Evolutionary conservation across 2,113 vertebrate genomes (phyloP), one percentile per base, ranked within the genome.

Genomic region (Isurus oxyrinchus): DNA sequence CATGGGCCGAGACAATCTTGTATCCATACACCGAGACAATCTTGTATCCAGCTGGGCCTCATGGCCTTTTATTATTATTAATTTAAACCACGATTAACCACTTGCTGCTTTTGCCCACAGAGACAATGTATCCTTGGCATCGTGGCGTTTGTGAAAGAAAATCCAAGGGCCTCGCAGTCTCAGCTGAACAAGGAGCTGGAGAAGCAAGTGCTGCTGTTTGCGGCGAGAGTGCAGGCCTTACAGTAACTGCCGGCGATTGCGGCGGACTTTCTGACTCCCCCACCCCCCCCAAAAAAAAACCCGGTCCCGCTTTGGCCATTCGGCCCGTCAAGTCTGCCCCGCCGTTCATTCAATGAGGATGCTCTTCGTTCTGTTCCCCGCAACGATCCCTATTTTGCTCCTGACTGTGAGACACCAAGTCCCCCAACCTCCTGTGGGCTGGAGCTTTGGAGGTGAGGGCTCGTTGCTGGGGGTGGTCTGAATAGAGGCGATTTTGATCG

Each of bases 141-240:
- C 49, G 97, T 97, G 0, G 96, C 97, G 94, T 98, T 97, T 69
- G 63, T 98, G 57, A 97, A 63, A 96, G 96, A 96, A 79, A 97
- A 98, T 97, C 98, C 98, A 0, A 57, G 96, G 25, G 98, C 98
- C 3, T 97, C 98, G 0, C 97, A 97, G 96, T 96, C 86, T 0
- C 81, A 97, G 66, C 96, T 98, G 96, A 98, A 96, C 49, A 94
- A 97, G 0, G 97, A 97, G 57, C 97, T 98, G 96, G 97, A 98
- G 97, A 98, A 97, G 96, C 97, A 97, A 2, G 97, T 98, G 19
- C 90, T 98, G 97, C n/a, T 98, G 0, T 98, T 98, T 59, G 98
- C 98, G 0, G 97, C 97, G 1, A 97, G 96, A 21, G 97, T 98
- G 40, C 96, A 97, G 72, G 97, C 97, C 66, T 94, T 98, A 96